Evolutionary conservation across 2,888 invertebrate genomes (phyloP).

Genomic region (Monoplex corrugatus): DNA sequence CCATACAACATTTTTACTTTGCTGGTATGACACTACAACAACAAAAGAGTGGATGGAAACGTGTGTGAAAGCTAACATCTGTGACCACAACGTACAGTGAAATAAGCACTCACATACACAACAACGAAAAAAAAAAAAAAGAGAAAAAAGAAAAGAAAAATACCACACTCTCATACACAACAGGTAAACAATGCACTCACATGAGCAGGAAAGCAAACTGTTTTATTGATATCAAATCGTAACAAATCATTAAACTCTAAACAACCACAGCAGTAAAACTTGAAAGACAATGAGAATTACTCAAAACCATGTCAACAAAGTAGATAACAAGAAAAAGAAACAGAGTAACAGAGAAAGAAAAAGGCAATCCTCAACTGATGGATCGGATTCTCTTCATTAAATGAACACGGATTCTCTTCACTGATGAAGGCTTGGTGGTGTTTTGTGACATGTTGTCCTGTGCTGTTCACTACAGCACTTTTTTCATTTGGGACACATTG

Average conservation of each 20-base stretch:
- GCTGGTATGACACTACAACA: background rate
- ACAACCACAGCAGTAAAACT: background rate
- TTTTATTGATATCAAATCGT: background rate
- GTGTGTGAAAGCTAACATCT: background rate
- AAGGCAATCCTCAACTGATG: background rate
- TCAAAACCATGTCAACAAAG: background rate
- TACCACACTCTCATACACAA: background rate
- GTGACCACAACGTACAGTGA: background rate
- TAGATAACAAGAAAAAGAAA: background rate
- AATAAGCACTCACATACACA: background rate
- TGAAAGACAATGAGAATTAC: conserved; percentile 9
- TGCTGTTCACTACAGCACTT: no score
- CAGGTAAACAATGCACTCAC: no score
- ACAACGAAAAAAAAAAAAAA: background rate
- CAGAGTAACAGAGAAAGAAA: background rate
- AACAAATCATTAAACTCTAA: conserved; percentile 15
- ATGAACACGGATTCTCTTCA: no score
- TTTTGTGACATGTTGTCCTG: no score
- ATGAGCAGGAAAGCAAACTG: background rate
- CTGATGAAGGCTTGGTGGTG: no score
- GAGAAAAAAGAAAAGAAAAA: no score
- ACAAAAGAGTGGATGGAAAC: background rate
- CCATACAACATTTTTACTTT: conserved; percentile 1
- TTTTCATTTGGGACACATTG: no score
- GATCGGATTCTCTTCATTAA: no score